A percentile compares a stretch with the other conserved stretches of the same genome.
Evolutionary conservation across 2,888 invertebrate genomes (phyloP).

Genomic region (Julus scanicus): DNA sequence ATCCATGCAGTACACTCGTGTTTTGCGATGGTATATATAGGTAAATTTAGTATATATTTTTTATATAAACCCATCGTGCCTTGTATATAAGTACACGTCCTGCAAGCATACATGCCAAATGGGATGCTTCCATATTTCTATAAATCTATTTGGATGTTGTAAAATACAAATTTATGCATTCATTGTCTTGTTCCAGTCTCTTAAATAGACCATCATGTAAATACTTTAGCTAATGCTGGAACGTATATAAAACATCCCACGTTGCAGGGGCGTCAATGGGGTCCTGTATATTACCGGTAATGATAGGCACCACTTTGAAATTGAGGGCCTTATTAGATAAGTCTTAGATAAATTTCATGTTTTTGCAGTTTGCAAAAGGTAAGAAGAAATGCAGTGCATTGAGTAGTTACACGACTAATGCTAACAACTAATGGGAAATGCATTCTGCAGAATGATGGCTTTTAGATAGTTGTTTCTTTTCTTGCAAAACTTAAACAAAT

Average conservation of each 20-base stretch:
- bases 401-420: neutral
- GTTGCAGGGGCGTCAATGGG: neutral
- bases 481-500: neutral
- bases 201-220: slow-evolving; percentile 44
- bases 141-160: slow-evolving; percentile 45
- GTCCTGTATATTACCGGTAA: slow-evolving; percentile 36
- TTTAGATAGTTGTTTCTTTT: neutral
- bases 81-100: slow-evolving; percentile 1
- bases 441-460: neutral
- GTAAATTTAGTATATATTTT: neutral
- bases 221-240: slow-evolving; percentile 23
- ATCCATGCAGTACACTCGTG: neutral
- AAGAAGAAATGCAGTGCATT: neutral
- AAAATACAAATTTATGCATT: slow-evolving; percentile 43
- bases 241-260: neutral
- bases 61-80: neutral
- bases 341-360: neutral
- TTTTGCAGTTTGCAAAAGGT: neutral
- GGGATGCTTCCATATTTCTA: slow-evolving; percentile 28
- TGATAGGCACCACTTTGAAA: slow-evolving; percentile 34
- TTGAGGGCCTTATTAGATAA: neutral
- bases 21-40: neutral
- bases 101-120: neutral
- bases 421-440: neutral
- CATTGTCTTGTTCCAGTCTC: slow-evolving; percentile 47